These are phyloP conservation scores for Centroberyx gerrardi DNA, from an alignment of 2,797 vertebrate species.

Conservation along the genomic window DNA sequence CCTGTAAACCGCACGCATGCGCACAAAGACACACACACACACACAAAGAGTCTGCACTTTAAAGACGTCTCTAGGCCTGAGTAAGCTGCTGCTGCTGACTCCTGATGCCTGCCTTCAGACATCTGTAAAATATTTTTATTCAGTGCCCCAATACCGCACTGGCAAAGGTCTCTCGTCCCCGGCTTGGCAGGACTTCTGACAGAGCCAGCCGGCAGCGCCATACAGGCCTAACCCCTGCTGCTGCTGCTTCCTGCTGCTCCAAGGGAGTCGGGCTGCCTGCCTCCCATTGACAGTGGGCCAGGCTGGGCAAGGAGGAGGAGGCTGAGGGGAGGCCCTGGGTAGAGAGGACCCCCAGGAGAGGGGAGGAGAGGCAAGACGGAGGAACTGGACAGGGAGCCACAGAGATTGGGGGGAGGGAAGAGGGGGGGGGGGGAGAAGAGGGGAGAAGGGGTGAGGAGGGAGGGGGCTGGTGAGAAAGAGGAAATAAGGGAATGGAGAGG, in stretches of 20 bases:
- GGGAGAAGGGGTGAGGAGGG: slow-evolving; percentile 1
- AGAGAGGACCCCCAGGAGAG: slow-evolving; percentile 62
- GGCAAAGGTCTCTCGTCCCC: slow-evolving; percentile 85
- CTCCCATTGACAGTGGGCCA: slow-evolving; percentile 78
- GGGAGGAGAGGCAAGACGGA: slow-evolving; percentile 44
- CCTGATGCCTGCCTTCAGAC: slow-evolving; percentile 80
- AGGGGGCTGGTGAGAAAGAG: slow-evolving; percentile 6
- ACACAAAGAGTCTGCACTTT: slow-evolving; percentile 40
- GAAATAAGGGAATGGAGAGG: not conserved
- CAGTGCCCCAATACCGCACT: slow-evolving; percentile 81
- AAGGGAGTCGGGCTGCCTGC: slow-evolving; percentile 77
- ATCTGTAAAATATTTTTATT: slow-evolving; percentile 88
- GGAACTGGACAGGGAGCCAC: slow-evolving; percentile 33
- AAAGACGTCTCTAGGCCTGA: slow-evolving; percentile 40
- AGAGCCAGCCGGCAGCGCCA: slow-evolving; percentile 79
- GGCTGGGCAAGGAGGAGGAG: slow-evolving; percentile 68
- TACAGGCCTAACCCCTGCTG: slow-evolving; percentile 80
- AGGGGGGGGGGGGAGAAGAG: not conserved
- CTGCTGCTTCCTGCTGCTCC: slow-evolving; percentile 81
- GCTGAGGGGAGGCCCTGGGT: slow-evolving; percentile 66
- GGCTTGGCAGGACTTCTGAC: slow-evolving; percentile 88
- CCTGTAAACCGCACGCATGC: not conserved
- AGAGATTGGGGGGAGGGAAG: slow-evolving; percentile 21
- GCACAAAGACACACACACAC: slow-evolving; percentile 43
- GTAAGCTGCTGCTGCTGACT: slow-evolving; percentile 60